Percentiles rank a stretch among this genome's conserved stretches.
Evolutionary conservation across 2,797 vertebrate genomes (phyloP).

Genomic region (Rhinella marina): DNA sequence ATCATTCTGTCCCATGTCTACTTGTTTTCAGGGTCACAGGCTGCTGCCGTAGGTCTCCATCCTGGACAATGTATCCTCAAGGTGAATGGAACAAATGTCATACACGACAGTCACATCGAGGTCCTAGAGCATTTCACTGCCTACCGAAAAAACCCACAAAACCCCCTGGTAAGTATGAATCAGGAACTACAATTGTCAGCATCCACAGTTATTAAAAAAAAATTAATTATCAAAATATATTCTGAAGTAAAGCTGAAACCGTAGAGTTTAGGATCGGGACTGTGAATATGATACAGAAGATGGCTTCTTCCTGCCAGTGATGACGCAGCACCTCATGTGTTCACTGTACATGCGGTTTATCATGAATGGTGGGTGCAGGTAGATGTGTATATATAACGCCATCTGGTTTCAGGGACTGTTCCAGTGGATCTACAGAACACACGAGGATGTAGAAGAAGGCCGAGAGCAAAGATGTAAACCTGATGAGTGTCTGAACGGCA

Average conservation of each 20-base stretch:
- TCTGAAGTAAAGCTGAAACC: too few species aligned
- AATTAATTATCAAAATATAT: too few species aligned
- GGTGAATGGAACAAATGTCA: conserved; percentile 88
- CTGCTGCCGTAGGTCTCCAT: conserved; percentile 86
- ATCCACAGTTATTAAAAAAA: not conserved
- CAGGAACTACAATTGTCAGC: not conserved
- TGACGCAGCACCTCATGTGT: not conserved
- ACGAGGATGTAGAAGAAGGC: conserved; percentile 88
- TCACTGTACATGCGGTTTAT: not conserved
- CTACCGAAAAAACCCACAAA: conserved; percentile 79
- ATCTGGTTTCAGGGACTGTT: conserved; percentile 77
- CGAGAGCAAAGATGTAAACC: conserved; percentile 69
- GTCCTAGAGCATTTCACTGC: conserved; percentile 93
- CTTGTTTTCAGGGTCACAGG: conserved; percentile 83
- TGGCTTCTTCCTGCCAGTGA: not conserved
- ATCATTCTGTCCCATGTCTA: not conserved
- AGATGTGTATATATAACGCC: not conserved
- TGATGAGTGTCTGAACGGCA: conserved; percentile 66
- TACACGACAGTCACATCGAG: conserved; percentile 78
- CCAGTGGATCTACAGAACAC: conserved; percentile 91
- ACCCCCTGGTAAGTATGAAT: conserved; percentile 78
- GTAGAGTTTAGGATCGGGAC: too few species aligned
- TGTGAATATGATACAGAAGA: too few species aligned
- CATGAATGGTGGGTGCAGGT: too few species aligned
- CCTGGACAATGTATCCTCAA: conserved; percentile 93